Evolutionary conservation across 2,888 invertebrate species (phyloP).

Genomic region (Pammene fasciana): DNA sequence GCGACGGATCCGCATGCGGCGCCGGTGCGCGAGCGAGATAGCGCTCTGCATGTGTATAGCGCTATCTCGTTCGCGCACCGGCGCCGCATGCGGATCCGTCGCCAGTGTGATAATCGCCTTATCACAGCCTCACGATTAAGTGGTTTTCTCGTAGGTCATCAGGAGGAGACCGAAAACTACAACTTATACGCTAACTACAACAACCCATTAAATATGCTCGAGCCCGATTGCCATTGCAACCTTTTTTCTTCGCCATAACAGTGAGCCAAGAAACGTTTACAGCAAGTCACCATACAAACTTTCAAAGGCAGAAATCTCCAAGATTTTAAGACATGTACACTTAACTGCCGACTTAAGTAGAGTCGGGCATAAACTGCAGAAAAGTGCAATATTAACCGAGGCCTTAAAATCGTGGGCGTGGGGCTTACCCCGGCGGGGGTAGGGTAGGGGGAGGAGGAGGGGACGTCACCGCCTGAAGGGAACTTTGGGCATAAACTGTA

Average conservation of each 20-base stretch:
- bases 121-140: no score
- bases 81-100: no score
- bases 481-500: constrained; percentile 37
- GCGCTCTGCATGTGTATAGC: no score
- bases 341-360: constrained; percentile 32
- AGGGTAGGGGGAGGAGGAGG: background rate
- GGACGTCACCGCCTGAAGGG: constrained; percentile 38
- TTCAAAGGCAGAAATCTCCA: constrained; percentile 8
- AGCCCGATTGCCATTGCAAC: background rate
- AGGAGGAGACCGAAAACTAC: no score
- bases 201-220: no score
- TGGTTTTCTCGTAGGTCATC: no score
- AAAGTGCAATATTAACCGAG: constrained; percentile 43
- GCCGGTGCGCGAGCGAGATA: no score
- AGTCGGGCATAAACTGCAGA: constrained; percentile 38
- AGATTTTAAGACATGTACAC: constrained; percentile 17
- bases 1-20: no score
- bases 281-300: background rate
- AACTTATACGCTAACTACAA: no score
- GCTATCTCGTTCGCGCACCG: no score
- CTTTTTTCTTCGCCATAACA: background rate
- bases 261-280: background rate
- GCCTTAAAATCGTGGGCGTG: constrained; percentile 39
- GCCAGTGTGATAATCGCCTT: no score
- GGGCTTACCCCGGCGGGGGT: constrained; percentile 18